Conservation (phyloP, 2,797 vertebrate genomes). For the Meriones psammophilus region DNA sequence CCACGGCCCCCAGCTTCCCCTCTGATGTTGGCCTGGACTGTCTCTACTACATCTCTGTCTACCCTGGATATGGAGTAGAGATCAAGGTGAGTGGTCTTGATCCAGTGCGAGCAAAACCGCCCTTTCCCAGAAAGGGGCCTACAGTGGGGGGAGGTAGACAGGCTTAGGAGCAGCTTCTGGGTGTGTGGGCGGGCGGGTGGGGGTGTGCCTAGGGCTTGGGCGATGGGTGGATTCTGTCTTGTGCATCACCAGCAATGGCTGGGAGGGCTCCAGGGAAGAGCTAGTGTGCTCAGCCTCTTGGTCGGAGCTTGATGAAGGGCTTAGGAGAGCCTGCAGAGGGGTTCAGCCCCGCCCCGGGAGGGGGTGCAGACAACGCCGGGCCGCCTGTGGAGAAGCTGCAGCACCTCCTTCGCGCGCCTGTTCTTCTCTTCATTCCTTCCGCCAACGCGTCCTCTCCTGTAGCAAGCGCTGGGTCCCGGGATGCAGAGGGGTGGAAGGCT, state of each 20-base stretch:
- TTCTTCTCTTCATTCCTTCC: slow-evolving; percentile 11
- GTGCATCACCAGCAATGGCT: neutral
- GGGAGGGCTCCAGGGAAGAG: neutral
- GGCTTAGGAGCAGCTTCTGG: neutral
- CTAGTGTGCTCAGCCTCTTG: neutral
- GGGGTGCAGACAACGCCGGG: neutral
- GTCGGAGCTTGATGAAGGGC: neutral
- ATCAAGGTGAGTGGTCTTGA: slow-evolving; percentile 92
- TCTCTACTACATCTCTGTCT: slow-evolving; percentile 94
- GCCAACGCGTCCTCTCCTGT: neutral
- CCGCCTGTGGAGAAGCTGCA: neutral
- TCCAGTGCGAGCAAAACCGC: neutral
- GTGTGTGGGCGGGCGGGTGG: neutral
- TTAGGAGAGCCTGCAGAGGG: neutral
- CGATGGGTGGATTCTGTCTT: neutral
- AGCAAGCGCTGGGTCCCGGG: neutral
- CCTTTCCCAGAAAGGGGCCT: neutral
- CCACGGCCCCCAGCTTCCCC: slow-evolving; percentile 84
- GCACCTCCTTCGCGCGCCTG: neutral
- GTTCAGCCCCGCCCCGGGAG: neutral
- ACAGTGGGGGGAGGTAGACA: neutral
- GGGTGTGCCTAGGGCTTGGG: neutral
- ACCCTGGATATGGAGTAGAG: slow-evolving; percentile 96
- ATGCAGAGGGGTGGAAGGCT: neutral
- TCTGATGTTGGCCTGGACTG: slow-evolving; percentile 91